Percentiles rank a stretch among this genome's conserved stretches.
phyloP scores from a whole-genome alignment of 2,888 invertebrate species.

The Leucophenga maculata region DNA sequence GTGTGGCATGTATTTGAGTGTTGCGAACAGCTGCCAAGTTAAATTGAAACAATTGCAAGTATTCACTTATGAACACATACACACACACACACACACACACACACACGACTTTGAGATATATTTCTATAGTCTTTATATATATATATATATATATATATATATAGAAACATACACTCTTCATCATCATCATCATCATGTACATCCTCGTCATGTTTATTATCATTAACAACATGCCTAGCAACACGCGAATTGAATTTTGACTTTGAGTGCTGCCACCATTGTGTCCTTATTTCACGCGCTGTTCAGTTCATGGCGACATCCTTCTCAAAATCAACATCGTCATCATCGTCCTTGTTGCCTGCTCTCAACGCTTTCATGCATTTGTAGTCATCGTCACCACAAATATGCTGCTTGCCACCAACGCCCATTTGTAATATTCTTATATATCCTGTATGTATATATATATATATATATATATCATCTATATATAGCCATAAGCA shows the following conservation, averaged over 20 bases:
- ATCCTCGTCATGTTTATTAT: slow-evolving; percentile 40
- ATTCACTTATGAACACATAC: background rate
- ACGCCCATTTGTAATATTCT: background rate
- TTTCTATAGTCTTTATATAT: too few relatives aligned
- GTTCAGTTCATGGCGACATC: slow-evolving; percentile 20
- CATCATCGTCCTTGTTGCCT: slow-evolving; percentile 28
- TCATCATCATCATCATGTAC: slow-evolving; percentile 35
- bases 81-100: slow-evolving; percentile 9
- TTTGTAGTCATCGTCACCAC: background rate
- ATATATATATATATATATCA: too few relatives aligned
- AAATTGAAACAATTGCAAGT: slow-evolving; percentile 41
- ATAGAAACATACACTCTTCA: slow-evolving; percentile 25
- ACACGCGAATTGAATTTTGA: slow-evolving; percentile 13
- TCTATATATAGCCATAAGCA: too few relatives aligned
- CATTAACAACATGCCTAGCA: slow-evolving; percentile 28
- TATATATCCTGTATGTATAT: background rate
- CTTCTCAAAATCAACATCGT: slow-evolving; percentile 23
- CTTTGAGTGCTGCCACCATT: slow-evolving; percentile 10
- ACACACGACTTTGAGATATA: too few relatives aligned
- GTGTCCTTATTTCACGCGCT: slow-evolving; percentile 22
- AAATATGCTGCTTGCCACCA: background rate
- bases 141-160: slow-evolving; percentile 19
- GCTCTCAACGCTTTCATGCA: background rate
- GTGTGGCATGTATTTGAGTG: background rate
- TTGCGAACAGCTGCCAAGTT: slow-evolving; percentile 37